Conservation (phyloP, 64 coral and sea anemone species). For the Pocillopora verrucosa region DNA sequence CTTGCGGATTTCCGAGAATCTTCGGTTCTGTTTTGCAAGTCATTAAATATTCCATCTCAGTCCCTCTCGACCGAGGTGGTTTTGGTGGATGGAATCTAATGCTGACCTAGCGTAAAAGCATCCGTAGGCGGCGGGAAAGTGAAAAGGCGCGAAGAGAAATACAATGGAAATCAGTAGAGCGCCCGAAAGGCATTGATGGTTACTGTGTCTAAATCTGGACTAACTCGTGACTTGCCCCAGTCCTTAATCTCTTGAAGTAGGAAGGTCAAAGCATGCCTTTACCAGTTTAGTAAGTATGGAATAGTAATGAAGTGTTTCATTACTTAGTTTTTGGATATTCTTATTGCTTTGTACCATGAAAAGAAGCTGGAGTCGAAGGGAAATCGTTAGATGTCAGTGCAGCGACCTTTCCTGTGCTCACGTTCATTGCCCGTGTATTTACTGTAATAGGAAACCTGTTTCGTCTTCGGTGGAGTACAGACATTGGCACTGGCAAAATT, state of each 20-base stretch:
- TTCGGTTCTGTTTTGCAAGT: too few relatives aligned
- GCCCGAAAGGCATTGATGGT: too few relatives aligned
- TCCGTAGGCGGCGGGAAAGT: neutral
- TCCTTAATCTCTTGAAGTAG: too few relatives aligned
- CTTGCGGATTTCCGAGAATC: too few relatives aligned
- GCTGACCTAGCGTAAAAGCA: too few relatives aligned
- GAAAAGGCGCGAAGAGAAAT: neutral
- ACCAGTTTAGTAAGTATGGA: neutral
- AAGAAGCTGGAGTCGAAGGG: constrained; percentile 25
- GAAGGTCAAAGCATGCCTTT: too few relatives aligned
- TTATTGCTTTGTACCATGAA: neutral
- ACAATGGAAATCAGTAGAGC: too few relatives aligned
- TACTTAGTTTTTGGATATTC: neutral
- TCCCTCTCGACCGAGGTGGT: too few relatives aligned
- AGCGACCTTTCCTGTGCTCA: constrained; percentile 18
- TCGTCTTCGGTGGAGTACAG: neutral
- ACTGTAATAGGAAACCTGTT: constrained; percentile 6
- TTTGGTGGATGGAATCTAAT: too few relatives aligned
- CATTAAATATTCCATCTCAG: too few relatives aligned
- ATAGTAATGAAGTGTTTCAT: neutral
- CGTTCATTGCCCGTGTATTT: constrained; percentile 21
- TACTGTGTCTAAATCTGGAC: too few relatives aligned
- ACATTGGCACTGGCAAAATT: neutral
- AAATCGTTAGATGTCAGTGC: constrained; percentile 34
- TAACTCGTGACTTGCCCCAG: too few relatives aligned